phyloP scores from a whole-genome alignment of 2,113 vertebrate species.

The Apistogramma diplotaenia region DNA sequence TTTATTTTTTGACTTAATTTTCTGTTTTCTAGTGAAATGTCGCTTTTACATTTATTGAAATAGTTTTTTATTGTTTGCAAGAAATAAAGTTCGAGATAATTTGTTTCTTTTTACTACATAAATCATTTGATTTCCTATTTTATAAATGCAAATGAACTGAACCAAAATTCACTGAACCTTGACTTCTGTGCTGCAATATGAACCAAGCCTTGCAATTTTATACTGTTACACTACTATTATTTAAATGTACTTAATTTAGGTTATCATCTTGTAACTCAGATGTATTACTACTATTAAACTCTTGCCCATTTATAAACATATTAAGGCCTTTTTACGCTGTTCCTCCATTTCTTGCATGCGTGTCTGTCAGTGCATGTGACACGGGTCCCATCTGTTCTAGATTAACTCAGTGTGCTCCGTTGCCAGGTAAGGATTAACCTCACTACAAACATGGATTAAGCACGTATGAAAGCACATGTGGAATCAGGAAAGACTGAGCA shows the following conservation, averaged over 20 bases:
- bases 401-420: constrained; percentile 51
- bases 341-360: background rate
- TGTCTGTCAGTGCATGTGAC: background rate
- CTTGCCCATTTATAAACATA: background rate
- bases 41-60: too few species aligned
- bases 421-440: constrained; percentile 63
- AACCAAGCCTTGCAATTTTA: too few species aligned
- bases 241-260: background rate
- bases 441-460: constrained; percentile 47
- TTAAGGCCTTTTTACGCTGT: constrained; percentile 3
- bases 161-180: too few species aligned
- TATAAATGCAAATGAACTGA: too few species aligned
- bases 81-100: too few species aligned
- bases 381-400: constrained; percentile 48
- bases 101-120: too few species aligned
- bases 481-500: background rate
- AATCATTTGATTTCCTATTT: too few species aligned
- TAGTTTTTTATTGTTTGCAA: too few species aligned
- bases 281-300: background rate
- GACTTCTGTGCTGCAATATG: too few species aligned
- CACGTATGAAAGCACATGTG: background rate
- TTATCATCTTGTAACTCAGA: background rate
- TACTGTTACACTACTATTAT: too few species aligned
- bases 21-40: too few species aligned
- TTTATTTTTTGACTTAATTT: too few species aligned